A percentile compares a stretch with the other conserved stretches of the same genome.
Conservation (phyloP, 2,888 invertebrate genomes). For the Apeira syringaria region DNA sequence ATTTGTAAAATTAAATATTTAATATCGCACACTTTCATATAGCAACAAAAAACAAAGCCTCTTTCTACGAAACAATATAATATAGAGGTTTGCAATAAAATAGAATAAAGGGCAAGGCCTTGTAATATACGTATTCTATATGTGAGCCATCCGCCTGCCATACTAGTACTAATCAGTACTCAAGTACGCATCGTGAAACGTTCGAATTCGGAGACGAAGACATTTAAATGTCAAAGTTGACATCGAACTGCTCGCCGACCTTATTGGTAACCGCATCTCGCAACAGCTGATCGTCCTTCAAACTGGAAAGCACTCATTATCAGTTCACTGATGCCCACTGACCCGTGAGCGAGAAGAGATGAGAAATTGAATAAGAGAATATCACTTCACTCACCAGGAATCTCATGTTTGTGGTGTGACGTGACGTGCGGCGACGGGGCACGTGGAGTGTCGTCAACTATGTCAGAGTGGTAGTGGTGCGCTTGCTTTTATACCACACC, state of each 20-base stretch:
- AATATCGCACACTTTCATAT: no score
- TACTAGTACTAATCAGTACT: constrained; percentile 15
- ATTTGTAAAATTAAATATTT: no score
- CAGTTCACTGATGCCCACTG: constrained; percentile 5
- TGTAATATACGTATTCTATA: no score
- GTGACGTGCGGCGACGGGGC: constrained; percentile 61
- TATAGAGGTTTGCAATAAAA: no score
- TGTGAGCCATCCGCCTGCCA: no score
- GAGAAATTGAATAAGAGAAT: constrained; percentile 30
- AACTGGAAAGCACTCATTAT: constrained; percentile 30
- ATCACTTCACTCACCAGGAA: constrained; percentile 71
- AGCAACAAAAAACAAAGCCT: no score
- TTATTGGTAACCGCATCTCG: constrained; percentile 58
- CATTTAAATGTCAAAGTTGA: constrained; percentile 73
- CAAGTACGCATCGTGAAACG: constrained; percentile 45
- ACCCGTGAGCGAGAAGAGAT: constrained; percentile 19
- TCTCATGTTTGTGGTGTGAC: constrained; percentile 69
- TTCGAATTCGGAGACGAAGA: constrained; percentile 53
- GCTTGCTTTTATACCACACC: constrained; percentile 81
- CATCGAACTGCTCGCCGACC: constrained; percentile 56
- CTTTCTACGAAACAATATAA: no score
- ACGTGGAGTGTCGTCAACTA: constrained; percentile 74
- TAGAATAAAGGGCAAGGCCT: no score
- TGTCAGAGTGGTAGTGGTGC: constrained; percentile 77
- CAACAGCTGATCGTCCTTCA: constrained; percentile 57